Evolutionary conservation across 2,113 vertebrate genomes (phyloP).

Genomic region (Verasper variegatus): DNA sequence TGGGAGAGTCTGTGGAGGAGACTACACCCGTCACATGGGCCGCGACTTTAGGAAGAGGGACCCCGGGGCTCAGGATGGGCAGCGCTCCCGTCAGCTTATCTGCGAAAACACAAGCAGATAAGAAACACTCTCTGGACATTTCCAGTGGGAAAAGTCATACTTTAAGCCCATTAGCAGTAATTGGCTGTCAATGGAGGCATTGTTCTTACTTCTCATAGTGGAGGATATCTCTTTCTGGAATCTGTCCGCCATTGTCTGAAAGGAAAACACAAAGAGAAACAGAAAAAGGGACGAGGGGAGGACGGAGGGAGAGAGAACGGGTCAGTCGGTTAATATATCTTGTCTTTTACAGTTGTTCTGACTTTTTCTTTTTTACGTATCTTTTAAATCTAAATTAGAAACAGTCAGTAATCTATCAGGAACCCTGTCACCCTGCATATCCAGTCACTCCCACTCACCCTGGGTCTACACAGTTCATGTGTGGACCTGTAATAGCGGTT

Average conservation of each 20-base stretch:
- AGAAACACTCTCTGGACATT: background rate
- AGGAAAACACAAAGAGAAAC: conserved; percentile 30
- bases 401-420: background rate
- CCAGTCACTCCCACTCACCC: background rate
- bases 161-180: background rate
- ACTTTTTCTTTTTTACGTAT: background rate
- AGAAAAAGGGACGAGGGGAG: background rate
- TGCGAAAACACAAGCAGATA: conserved; percentile 53
- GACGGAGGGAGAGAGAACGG: background rate
- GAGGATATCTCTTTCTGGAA: conserved; percentile 79
- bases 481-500: background rate
- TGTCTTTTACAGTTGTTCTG: background rate
- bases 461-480: conserved; percentile 8
- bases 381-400: conserved; percentile 1
- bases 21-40: conserved; percentile 87
- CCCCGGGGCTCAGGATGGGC: conserved; percentile 27
- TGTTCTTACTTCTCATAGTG: conserved; percentile 72
- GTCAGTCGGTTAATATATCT: background rate
- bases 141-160: conserved; percentile 19
- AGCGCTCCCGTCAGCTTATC: conserved; percentile 73
- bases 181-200: conserved; percentile 24
- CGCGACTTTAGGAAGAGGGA: conserved; percentile 64
- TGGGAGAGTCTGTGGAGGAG: conserved; percentile 37
- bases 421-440: background rate
- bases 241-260: conserved; percentile 84